Conservation (phyloP, 1,140 invertebrate species). For the Drosophila erecta region DNA sequence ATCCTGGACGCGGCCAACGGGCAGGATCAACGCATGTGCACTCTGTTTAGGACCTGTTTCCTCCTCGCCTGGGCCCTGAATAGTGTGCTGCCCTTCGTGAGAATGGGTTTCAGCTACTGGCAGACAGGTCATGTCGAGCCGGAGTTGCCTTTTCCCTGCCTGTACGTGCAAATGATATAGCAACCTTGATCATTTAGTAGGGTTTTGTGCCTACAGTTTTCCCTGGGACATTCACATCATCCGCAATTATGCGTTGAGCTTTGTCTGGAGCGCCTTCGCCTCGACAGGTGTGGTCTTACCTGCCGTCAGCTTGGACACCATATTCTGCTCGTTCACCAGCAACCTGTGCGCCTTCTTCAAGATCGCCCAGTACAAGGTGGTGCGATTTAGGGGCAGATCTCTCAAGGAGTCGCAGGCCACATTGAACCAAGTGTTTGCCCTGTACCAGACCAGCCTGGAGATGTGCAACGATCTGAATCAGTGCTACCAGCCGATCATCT, state of each 20-base stretch:
- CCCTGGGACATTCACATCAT: constrained; percentile 46
- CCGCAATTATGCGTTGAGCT: constrained; percentile 15
- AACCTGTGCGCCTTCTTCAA: constrained; percentile 57
- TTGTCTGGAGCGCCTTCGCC: constrained; percentile 28
- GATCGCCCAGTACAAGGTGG: constrained; percentile 40
- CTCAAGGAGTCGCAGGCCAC: constrained; percentile 13
- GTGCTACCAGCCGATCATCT: constrained; percentile 44
- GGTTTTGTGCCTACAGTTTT: constrained; percentile 1
- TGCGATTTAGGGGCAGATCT: constrained; percentile 1
- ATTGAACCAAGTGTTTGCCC: constrained; percentile 17
- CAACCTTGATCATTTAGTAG: background rate
- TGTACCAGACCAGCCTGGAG: constrained; percentile 45
- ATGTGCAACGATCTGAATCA: constrained; percentile 39
- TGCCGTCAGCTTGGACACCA: constrained; percentile 48
- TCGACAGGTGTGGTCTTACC: constrained; percentile 32
- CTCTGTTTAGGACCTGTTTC: constrained; percentile 45
- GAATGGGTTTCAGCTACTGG: constrained; percentile 20
- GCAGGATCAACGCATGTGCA: constrained; percentile 45
- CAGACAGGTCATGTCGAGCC: constrained; percentile 37
- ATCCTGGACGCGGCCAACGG: constrained; percentile 32
- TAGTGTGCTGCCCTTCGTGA: constrained; percentile 26
- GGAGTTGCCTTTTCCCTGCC: constrained; percentile 41
- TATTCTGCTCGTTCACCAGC: constrained; percentile 46
- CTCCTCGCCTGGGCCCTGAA: constrained; percentile 35
- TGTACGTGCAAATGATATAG: constrained; percentile 16